Base-by-base conservation (phyloP, 2,113 vertebrate genomes). In the Pelvicachromis taeniatus region DNA sequence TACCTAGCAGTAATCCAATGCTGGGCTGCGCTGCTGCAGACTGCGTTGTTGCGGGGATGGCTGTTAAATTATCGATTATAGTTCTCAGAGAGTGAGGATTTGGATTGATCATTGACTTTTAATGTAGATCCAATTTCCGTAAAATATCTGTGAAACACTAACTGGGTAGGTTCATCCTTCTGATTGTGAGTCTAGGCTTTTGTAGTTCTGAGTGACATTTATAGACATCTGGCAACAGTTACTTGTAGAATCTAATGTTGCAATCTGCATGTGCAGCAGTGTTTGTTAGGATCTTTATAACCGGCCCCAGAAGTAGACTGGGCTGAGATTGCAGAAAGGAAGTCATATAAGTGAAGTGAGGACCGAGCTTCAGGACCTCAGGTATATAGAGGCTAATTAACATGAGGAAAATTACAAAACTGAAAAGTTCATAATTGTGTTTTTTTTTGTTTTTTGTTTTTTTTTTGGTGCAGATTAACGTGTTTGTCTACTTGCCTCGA, bases 391-490 rank as follows among this genome's bases (percentile, higher is more conserved):
- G 1, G 40, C 42, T 31, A 31, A 50, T 48, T 75, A 50, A 75
- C 42, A 75, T 31, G 23, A 65, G 5, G 53, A 19, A 21, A 29
- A 61, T 9, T 9, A 7, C 55, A 26, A 45, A 31, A 16, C 4
- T 16, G n/a, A 33, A 8, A 16, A n/a, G 3, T 9, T 82, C 4
- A 17, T 52, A 7, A 0, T 5, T 29, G 19, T n/a, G 16, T 84
- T 5, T 84, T 6, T 84, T 55, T 80, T 79, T 26, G 2, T 26
- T 26, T 3, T n/a, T n/a, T n/a, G n/a, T n/a, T n/a, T n/a, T n/a
- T n/a, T n/a, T n/a, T n/a, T n/a, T n/a, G n/a, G n/a, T 54, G 21
- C 94, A 99, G 99, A 92, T 92, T 99, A 68, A 97, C 94, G 0
- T 97, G 97, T 83, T 33, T 98, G 70, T 96, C 96, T 0, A 83